Percentiles rank a stretch among this genome's conserved stretches.
Conservation (phyloP, 1,140 invertebrate species). For the Cyrtorhinus lividipennis region DNA sequence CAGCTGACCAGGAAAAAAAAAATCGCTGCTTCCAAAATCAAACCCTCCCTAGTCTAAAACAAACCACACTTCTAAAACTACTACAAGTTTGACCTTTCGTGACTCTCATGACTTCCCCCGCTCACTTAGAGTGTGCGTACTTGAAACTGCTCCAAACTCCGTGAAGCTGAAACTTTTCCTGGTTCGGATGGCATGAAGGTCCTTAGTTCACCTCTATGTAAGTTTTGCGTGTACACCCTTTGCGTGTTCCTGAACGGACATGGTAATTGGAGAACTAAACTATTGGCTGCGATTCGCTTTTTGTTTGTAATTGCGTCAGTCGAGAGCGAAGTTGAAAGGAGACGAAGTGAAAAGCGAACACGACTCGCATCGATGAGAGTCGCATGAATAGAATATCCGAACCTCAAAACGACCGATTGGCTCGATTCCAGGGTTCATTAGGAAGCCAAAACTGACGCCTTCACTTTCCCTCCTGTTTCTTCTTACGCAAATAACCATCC, state of each 20-base stretch:
- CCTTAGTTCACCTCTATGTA: too few relatives aligned
- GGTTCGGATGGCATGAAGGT: too few relatives aligned
- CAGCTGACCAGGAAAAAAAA: too few relatives aligned
- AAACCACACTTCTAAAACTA: too few relatives aligned
- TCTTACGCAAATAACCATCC: neutral
- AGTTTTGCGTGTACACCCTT: neutral
- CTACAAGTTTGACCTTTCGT: too few relatives aligned
- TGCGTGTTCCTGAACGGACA: neutral
- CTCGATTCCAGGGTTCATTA: neutral
- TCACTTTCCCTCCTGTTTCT: neutral
- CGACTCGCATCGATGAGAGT: neutral
- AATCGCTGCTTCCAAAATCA: too few relatives aligned
- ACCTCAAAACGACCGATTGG: neutral
- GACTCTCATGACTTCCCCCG: too few relatives aligned
- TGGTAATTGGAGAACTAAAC: neutral
- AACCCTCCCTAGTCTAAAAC: too few relatives aligned
- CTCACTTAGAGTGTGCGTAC: too few relatives aligned
- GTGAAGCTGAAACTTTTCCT: too few relatives aligned
- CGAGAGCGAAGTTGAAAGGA: neutral
- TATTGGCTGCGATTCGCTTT: neutral
- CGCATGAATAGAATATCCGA: neutral
- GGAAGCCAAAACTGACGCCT: neutral
- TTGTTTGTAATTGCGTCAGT: neutral
- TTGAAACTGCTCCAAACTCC: too few relatives aligned
- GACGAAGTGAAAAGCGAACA: neutral